Percentiles rank a stretch among this genome's conserved stretches.
Conservation (phyloP, 2,888 invertebrate species). For the Terebella lapidaria region DNA sequence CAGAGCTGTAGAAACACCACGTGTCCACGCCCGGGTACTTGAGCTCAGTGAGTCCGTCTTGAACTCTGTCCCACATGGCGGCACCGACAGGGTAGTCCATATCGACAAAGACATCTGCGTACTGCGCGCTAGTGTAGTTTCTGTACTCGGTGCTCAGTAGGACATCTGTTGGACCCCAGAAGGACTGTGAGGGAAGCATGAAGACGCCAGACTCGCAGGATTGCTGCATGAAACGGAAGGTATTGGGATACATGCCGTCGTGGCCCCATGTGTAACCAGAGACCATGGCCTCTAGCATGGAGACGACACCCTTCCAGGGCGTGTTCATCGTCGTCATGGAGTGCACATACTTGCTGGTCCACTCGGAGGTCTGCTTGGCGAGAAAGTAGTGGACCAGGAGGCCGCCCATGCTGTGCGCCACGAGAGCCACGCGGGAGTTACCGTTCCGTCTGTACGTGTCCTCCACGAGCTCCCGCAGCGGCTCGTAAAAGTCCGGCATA, state of each 20-base stretch:
- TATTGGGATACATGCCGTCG: conserved; percentile 71
- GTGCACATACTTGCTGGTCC: conserved; percentile 56
- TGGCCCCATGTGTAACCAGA: conserved; percentile 85
- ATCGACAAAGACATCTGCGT: conserved; percentile 68
- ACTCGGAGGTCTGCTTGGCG: not conserved
- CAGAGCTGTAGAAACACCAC: conserved; percentile 13
- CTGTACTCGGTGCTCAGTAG: conserved; percentile 70
- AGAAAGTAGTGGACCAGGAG: conserved; percentile 8
- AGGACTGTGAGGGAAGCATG: conserved; percentile 76
- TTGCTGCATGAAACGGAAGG: conserved; percentile 77
- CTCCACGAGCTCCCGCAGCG: conserved; percentile 8
- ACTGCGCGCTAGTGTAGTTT: conserved; percentile 75
- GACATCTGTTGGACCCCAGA: conserved; percentile 77
- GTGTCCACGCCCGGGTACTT: conserved; percentile 15
- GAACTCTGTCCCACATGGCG: not conserved
- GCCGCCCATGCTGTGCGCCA: conserved; percentile 17
- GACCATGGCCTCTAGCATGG: conserved; percentile 20
- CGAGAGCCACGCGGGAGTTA: conserved; percentile 2
- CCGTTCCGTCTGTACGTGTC: conserved; percentile 2
- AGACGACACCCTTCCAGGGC: conserved; percentile 58
- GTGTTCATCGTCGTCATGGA: conserved; percentile 76
- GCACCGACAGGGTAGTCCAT: conserved; percentile 7
- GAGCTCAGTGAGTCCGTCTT: not conserved
- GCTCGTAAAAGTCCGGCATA: conserved; percentile 6
- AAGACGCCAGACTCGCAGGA: conserved; percentile 89